Base-by-base conservation (phyloP, 2,113 vertebrate genomes). In the Microcebus murinus region DNA sequence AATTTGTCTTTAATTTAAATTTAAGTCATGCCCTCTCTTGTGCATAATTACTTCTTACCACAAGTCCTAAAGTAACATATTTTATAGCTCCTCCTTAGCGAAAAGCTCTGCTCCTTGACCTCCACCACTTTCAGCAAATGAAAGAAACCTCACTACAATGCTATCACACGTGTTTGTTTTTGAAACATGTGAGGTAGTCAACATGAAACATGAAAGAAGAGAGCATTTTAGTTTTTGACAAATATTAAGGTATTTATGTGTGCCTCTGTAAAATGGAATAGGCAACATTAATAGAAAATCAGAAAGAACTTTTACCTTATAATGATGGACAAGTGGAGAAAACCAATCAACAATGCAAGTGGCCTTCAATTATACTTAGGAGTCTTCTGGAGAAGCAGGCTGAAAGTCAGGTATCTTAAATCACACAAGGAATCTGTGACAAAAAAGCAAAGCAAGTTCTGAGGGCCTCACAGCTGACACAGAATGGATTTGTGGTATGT, bases 311-410 rank as follows among this genome's bases (percentile, higher is more conserved):
- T 92, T 86, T 45, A 87, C 25, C 84, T 91, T 97, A 55, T 63
- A 83, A 74, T 70, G 29, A 95, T 83, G 45, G 31, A 67, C 48
- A 94, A 67, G 57, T 91, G 45, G 95, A 96, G 39, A 91, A 82
- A 96, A 65, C 11, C 42, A 65, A 39, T 67, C 39, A 92, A 90
- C 76, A 95, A 83, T 42, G 36, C 18, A 81, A 81, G n/a, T 94
- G 17, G 27, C 27, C 57, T 95, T 79, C 70, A 95, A 87, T 87
- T 84, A 92, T 25, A 95, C n/a, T 91, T 70, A 84, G 12, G 93
- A 93, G 42, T 63, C 8, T 76, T 57, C 8, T 90, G 1, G 17
- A 55, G 59, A 71, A 92, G 45, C 2, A 81, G 68, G 29, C 65
- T 77, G 13, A 89, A 87, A 48, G 80, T 36, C 87, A 87, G 67